phyloP scores from a whole-genome alignment of 2,888 invertebrate species.

The Eupithecia abbreviata region DNA sequence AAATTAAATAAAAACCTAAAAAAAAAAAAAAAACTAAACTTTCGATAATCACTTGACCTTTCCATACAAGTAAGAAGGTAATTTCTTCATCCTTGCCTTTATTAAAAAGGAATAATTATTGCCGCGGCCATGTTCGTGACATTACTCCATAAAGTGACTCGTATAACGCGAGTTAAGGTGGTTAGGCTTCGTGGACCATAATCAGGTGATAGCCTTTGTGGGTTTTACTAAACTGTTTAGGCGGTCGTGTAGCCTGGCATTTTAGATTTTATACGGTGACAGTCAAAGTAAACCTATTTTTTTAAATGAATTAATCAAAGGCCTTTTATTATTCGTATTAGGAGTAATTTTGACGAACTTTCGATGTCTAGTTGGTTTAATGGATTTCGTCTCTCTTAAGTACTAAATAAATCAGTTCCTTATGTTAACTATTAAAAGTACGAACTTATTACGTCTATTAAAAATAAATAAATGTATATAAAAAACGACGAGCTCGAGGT shows the following conservation, averaged over 20 bases:
- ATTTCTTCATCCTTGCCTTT: constrained; percentile 21
- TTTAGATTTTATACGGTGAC: not conserved
- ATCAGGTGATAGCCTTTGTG: constrained; percentile 36
- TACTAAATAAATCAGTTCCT: too few relatives aligned
- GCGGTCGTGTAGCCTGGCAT: not conserved
- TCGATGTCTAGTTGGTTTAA: too few relatives aligned
- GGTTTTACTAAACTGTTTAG: constrained; percentile 29
- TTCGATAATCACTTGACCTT: constrained; percentile 22
- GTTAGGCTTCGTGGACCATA: constrained; percentile 33
- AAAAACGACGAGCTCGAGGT: too few relatives aligned
- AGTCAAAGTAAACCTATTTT: not conserved
- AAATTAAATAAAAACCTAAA: too few relatives aligned
- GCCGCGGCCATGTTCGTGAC: constrained; percentile 33
- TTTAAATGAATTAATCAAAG: not conserved
- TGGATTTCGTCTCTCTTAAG: too few relatives aligned
- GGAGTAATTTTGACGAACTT: too few relatives aligned
- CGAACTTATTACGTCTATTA: too few relatives aligned
- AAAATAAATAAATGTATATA: too few relatives aligned
- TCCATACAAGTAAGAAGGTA: constrained; percentile 21
- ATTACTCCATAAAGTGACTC: constrained; percentile 35
- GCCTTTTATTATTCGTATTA: too few relatives aligned
- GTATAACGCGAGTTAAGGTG: constrained; percentile 17
- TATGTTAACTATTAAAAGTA: too few relatives aligned
- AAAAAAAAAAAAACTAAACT: too few relatives aligned
- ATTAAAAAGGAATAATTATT: constrained; percentile 33